These are phyloP conservation scores for Conomelus anceps DNA, from an alignment of 2,888 invertebrate species.

Conservation along the genomic window DNA sequence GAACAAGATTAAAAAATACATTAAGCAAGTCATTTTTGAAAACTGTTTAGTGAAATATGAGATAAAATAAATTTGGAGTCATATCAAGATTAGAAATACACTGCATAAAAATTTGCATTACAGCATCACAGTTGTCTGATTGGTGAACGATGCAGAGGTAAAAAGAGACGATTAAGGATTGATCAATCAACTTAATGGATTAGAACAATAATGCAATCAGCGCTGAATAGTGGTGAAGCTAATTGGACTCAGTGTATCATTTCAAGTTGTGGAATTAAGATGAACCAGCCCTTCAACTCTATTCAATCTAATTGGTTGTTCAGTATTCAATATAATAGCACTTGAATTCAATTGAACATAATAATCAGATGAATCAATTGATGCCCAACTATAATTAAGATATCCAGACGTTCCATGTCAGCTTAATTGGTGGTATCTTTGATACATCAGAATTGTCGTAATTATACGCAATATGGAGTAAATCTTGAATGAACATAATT, in stretches of 20 bases:
- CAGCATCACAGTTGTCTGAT: not conserved
- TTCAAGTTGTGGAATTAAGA: not conserved
- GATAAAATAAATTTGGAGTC: no score
- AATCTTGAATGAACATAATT: no score
- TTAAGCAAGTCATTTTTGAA: no score
- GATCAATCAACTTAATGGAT: not conserved
- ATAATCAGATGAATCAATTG: not conserved
- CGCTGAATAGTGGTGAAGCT: not conserved
- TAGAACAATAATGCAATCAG: not conserved
- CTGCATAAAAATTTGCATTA: not conserved
- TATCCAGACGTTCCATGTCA: not conserved
- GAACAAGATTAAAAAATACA: no score
- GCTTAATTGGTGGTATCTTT: not conserved
- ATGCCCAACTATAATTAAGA: not conserved
- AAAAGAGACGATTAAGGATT: not conserved
- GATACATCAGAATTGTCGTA: not conserved
- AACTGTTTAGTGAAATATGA: no score
- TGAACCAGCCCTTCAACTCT: not conserved
- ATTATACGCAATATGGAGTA: not conserved
- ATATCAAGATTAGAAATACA: no score
- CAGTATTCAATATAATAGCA: not conserved
- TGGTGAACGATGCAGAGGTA: not conserved
- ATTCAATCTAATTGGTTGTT: not conserved
- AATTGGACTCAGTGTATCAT: not conserved
- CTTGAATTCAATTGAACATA: not conserved